A percentile compares a stretch with the other conserved stretches of the same genome.
phyloP scores from a whole-genome alignment of 2,888 invertebrate species.

The Diabrotica balteata region DNA sequence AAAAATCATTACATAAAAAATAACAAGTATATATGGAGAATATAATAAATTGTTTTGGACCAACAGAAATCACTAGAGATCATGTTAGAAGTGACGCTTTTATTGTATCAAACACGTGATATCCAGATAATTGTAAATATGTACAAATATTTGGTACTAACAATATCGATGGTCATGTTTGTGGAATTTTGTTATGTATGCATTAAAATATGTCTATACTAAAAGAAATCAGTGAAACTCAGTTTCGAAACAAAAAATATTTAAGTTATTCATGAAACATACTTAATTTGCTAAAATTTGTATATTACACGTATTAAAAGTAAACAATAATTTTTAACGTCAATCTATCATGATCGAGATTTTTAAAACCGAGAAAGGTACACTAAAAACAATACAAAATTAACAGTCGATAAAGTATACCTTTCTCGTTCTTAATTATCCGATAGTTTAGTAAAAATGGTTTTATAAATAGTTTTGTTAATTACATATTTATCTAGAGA shows the following conservation, averaged over 20 bases:
- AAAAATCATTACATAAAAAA: slow-evolving; percentile 27
- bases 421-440: slow-evolving; percentile 28
- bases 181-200: too few relatives aligned
- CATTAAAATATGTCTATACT: too few relatives aligned
- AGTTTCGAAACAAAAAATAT: too few relatives aligned
- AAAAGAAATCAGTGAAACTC: too few relatives aligned
- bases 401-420: slow-evolving; percentile 3
- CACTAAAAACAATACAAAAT: too few relatives aligned
- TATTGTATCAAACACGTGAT: background rate
- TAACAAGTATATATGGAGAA: slow-evolving; percentile 17
- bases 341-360: background rate
- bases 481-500: slow-evolving; percentile 37
- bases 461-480: slow-evolving; percentile 41
- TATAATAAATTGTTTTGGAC: slow-evolving; percentile 9
- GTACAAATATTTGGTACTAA: too few relatives aligned
- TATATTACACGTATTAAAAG: too few relatives aligned
- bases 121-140: background rate
- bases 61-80: slow-evolving; percentile 3
- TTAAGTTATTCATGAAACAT: too few relatives aligned
- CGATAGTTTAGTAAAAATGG: slow-evolving; percentile 23
- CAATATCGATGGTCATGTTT: too few relatives aligned
- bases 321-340: slow-evolving; percentile 1
- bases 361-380: slow-evolving; percentile 13
- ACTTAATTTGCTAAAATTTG: too few relatives aligned
- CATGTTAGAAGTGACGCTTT: background rate